Percentiles rank a stretch among this genome's conserved stretches.
These are phyloP conservation scores for Rhogogaster chlorosoma DNA, from an alignment of 2,888 invertebrate species.

Conservation along the genomic window DNA sequence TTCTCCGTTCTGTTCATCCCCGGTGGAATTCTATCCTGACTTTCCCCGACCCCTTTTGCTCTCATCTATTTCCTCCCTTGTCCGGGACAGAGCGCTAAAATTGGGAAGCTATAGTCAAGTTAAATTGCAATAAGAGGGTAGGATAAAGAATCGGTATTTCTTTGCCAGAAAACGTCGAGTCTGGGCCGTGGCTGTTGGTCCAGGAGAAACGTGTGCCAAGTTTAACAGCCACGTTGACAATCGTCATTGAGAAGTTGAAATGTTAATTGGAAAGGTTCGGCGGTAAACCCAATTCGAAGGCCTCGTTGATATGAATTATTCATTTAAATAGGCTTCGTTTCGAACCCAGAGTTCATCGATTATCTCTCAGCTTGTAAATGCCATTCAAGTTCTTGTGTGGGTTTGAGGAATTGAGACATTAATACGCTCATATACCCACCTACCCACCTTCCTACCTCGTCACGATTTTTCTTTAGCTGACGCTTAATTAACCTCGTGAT, in stretches of 20 bases:
- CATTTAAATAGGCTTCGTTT: slow-evolving; percentile 20
- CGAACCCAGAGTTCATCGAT: slow-evolving; percentile 19
- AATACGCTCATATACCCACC: not conserved
- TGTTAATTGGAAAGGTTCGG: not conserved
- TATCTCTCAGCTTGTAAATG: slow-evolving; percentile 36
- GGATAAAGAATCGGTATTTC: slow-evolving; percentile 17
- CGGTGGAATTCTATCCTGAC: not conserved
- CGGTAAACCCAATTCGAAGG: not conserved
- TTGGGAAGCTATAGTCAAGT: slow-evolving; percentile 2
- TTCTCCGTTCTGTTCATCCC: not conserved
- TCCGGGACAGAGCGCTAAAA: slow-evolving; percentile 5
- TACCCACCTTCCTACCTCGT: not conserved
- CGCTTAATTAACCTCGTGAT: slow-evolving; percentile 9
- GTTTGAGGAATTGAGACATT: slow-evolving; percentile 10
- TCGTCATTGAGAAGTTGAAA: slow-evolving; percentile 15
- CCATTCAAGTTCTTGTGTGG: slow-evolving; percentile 23
- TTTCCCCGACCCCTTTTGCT: slow-evolving; percentile 21
- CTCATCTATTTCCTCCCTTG: slow-evolving; percentile 26
- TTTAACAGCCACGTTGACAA: slow-evolving; percentile 8
- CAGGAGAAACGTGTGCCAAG: not conserved
- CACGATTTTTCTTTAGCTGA: slow-evolving; percentile 4
- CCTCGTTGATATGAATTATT: not conserved
- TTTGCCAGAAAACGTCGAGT: slow-evolving; percentile 3
- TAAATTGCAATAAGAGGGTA: slow-evolving; percentile 40
- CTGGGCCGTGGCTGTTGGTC: not conserved